Percentiles rank a stretch among this genome's conserved stretches.
phyloP scores from a whole-genome alignment of 2,797 vertebrate genomes.

The Sebastes matsubarae region DNA sequence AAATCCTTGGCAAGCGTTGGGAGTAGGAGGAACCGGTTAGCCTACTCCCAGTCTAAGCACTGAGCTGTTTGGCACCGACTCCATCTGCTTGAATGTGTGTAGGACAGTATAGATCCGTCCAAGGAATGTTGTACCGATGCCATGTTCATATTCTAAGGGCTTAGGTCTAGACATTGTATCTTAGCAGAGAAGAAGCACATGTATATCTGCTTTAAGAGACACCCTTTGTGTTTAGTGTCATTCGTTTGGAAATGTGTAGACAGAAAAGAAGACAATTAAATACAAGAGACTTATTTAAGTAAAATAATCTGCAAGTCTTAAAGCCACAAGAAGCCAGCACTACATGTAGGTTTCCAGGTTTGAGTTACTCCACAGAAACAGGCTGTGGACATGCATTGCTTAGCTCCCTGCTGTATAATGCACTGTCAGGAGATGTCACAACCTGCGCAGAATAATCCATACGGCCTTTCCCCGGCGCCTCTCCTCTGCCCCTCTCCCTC shows the following conservation, averaged over 20 bases:
- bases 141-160: slow-evolving; percentile 40
- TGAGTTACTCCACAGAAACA: slow-evolving; percentile 49
- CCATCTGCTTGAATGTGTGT: slow-evolving; percentile 60
- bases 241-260: slow-evolving; percentile 6
- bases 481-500: slow-evolving; percentile 21
- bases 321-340: neutral
- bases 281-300: slow-evolving; percentile 19
- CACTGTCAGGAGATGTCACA: slow-evolving; percentile 70
- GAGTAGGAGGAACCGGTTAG: slow-evolving; percentile 61
- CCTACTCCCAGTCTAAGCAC: slow-evolving; percentile 55
- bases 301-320: slow-evolving; percentile 7
- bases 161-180: slow-evolving; percentile 41
- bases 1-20: slow-evolving; percentile 63
- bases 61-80: slow-evolving; percentile 63
- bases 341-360: slow-evolving; percentile 7
- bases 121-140: slow-evolving; percentile 65
- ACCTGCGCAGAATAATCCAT: slow-evolving; percentile 69
- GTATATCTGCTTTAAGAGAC: slow-evolving; percentile 28
- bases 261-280: slow-evolving; percentile 15
- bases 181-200: slow-evolving; percentile 21
- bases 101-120: slow-evolving; percentile 58
- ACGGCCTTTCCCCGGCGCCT: slow-evolving; percentile 22
- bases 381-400: slow-evolving; percentile 44
- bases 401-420: slow-evolving; percentile 55
- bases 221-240: slow-evolving; percentile 11